Evolutionary conservation across 2,797 vertebrate genomes (phyloP).

Genomic region (Pangasius mekongensis): DNA sequence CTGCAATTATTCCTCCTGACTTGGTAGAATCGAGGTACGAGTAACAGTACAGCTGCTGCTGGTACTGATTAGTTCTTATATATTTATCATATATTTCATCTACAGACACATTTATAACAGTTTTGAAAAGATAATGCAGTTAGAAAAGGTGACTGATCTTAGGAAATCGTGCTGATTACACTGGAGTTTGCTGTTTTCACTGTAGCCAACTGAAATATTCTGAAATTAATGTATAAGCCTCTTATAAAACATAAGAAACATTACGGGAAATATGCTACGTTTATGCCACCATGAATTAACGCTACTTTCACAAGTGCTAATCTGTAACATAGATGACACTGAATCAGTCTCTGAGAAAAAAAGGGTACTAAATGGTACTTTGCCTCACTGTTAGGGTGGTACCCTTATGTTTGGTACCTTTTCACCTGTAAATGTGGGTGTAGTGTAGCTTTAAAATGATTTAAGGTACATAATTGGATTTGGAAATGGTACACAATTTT

Average conservation of each 20-base stretch:
- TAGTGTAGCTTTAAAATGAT: background rate
- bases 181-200: background rate
- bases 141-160: background rate
- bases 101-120: background rate
- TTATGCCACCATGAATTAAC: background rate
- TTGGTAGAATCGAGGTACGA: too few species aligned
- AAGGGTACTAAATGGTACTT: background rate
- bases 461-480: background rate
- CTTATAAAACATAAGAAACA: background rate
- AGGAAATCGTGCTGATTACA: background rate
- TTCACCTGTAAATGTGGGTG: background rate
- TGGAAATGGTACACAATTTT: too few species aligned
- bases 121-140: background rate
- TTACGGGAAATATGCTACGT: background rate
- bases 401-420: background rate
- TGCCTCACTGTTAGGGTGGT: background rate
- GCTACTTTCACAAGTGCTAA: background rate
- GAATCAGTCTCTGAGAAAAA: background rate
- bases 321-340: background rate
- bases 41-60: background rate
- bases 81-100: background rate
- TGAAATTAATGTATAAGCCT: background rate
- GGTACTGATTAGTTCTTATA: background rate
- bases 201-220: background rate
- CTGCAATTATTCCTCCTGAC: background rate